Evolutionary conservation across 2,888 invertebrate genomes (phyloP).

Genomic region (Allygus modestus): DNA sequence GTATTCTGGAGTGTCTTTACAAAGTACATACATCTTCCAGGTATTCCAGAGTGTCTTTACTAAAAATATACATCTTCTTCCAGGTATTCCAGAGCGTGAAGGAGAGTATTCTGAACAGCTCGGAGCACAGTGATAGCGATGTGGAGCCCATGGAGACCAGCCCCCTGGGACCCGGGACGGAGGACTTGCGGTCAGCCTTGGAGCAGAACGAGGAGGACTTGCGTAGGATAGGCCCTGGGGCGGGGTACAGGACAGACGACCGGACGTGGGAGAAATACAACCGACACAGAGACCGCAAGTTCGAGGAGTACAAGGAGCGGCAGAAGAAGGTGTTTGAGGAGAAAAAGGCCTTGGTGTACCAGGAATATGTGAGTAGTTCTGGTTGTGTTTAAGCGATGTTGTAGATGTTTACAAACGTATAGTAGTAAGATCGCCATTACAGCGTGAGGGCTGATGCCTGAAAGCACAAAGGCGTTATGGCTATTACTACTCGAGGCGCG

Average conservation of each 20-base stretch:
- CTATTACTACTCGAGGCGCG: too few species aligned
- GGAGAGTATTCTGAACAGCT: conserved; percentile 44
- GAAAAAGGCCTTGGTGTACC: background rate
- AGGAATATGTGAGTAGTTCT: conserved; percentile 22
- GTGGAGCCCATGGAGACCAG: conserved; percentile 39
- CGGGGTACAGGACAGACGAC: background rate
- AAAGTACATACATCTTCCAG: too few species aligned
- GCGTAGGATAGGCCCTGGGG: background rate
- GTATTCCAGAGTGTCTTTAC: too few species aligned
- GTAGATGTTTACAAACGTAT: too few species aligned
- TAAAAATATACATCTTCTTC: background rate
- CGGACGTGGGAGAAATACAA: background rate
- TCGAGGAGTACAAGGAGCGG: conserved; percentile 19
- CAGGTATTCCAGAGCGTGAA: conserved; percentile 47
- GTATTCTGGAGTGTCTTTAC: too few species aligned
- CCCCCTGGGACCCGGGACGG: background rate
- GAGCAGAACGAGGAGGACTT: background rate
- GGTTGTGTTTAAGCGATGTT: too few species aligned
- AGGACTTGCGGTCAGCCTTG: background rate
- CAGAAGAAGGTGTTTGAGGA: conserved; percentile 9
- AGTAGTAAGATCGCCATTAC: too few species aligned
- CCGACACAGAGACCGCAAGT: background rate
- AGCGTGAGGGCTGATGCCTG: too few species aligned
- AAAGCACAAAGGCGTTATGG: too few species aligned
- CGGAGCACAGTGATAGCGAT: conserved; percentile 43